Evolutionary conservation across 2,888 invertebrate genomes (phyloP).

Genomic region (Diaperis boleti): DNA sequence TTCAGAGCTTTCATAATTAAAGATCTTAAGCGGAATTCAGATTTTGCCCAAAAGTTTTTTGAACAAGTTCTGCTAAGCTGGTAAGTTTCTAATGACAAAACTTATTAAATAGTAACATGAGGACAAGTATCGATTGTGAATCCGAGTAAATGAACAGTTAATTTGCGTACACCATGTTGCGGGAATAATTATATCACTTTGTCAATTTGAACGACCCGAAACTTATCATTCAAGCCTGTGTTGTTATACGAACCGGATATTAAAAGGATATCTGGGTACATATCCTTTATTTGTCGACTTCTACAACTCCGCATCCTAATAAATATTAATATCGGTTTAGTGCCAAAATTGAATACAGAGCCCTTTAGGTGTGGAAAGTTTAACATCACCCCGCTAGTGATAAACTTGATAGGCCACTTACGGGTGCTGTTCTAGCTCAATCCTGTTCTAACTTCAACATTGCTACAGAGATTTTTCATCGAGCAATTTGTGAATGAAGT

Average conservation of each 20-base stretch:
- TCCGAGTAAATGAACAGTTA: slow-evolving; percentile 23
- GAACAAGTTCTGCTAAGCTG: slow-evolving; percentile 3
- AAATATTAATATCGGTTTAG: slow-evolving; percentile 1
- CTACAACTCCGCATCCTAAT: neutral
- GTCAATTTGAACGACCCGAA: slow-evolving; percentile 31
- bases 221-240: slow-evolving; percentile 24
- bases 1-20: no score
- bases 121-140: slow-evolving; percentile 14
- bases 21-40: no score
- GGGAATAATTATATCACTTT: slow-evolving; percentile 36
- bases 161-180: slow-evolving; percentile 30
- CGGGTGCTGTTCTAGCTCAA: slow-evolving; percentile 43
- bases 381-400: slow-evolving; percentile 44
- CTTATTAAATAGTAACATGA: slow-evolving; percentile 6
- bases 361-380: slow-evolving; percentile 15
- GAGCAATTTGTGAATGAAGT: no score
- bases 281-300: slow-evolving; percentile 22
- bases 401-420: slow-evolving; percentile 50
- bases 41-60: slow-evolving; percentile 1
- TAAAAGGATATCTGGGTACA: slow-evolving; percentile 20
- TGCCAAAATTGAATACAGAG: neutral
- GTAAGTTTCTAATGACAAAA: slow-evolving; percentile 11
- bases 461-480: no score
- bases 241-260: slow-evolving; percentile 28
- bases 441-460: no score